Conservation (phyloP, 2,797 vertebrate species). For the Arnoldichthys spilopterus region DNA sequence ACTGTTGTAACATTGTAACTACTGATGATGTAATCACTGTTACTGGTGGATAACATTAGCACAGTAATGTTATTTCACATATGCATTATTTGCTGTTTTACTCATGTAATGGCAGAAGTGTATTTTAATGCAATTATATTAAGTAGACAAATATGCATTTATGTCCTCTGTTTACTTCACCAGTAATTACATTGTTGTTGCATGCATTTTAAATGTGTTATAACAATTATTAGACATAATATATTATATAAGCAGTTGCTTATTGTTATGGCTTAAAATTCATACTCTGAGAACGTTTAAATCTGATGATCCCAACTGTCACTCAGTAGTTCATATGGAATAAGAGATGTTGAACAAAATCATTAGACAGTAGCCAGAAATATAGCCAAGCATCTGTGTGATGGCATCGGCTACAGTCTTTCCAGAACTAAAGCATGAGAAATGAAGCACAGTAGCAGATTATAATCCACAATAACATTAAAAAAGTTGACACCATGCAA, state of each 20-base stretch:
- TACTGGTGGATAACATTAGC: no score
- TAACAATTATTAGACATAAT: no score
- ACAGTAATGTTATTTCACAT: no score
- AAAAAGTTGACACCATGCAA: not conserved
- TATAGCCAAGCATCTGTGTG: not conserved
- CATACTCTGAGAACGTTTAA: slow-evolving; percentile 1
- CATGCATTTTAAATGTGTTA: no score
- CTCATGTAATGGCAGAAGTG: no score
- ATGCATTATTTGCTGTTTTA: no score
- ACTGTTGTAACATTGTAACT: no score
- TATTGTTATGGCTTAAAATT: slow-evolving; percentile 6
- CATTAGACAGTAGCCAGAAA: not conserved
- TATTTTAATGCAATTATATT: no score
- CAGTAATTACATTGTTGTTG: no score
- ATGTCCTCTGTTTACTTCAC: no score
- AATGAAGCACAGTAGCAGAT: not conserved
- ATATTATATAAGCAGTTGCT: not conserved
- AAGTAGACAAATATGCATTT: no score
- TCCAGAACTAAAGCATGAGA: not conserved
- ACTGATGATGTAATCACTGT: no score
- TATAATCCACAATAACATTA: not conserved
- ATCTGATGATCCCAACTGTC: slow-evolving; percentile 17
- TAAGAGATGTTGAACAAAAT: not conserved
- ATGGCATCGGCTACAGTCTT: not conserved
- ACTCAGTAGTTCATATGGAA: not conserved